A percentile compares a stretch with the other conserved stretches of the same genome.
Conservation (phyloP, 2,888 invertebrate genomes). For the Orgyia antiqua region DNA sequence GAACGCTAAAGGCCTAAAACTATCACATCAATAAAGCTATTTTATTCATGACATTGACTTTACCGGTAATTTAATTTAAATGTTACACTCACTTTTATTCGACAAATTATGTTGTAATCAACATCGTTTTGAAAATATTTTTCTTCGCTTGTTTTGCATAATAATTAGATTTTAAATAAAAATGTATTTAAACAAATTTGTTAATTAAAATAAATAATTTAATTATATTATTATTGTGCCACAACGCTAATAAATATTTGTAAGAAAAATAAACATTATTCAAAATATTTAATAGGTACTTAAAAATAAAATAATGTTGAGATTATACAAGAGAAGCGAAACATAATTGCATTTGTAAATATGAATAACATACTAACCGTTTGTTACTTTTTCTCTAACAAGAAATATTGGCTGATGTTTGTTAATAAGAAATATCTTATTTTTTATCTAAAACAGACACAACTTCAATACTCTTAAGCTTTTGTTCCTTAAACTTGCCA, state of each 20-base stretch:
- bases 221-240: background rate
- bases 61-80: background rate
- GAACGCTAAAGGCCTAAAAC: conserved; percentile 8
- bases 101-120: background rate
- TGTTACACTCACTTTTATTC: background rate
- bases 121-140: background rate
- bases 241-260: background rate
- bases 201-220: background rate
- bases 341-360: too few species aligned
- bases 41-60: conserved; percentile 2
- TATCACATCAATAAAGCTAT: conserved; percentile 3
- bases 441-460: too few species aligned
- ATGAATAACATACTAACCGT: too few species aligned
- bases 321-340: too few species aligned
- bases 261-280: background rate
- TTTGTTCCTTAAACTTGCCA: too few species aligned
- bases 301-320: background rate
- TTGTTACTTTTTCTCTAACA: too few species aligned
- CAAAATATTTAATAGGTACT: background rate
- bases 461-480: too few species aligned
- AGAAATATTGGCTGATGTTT: too few species aligned
- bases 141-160: background rate
- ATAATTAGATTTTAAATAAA: background rate
- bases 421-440: too few species aligned
- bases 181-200: background rate